Evolutionary conservation across 2,113 vertebrate genomes (phyloP).

Genomic region (Labrus mixtus): DNA sequence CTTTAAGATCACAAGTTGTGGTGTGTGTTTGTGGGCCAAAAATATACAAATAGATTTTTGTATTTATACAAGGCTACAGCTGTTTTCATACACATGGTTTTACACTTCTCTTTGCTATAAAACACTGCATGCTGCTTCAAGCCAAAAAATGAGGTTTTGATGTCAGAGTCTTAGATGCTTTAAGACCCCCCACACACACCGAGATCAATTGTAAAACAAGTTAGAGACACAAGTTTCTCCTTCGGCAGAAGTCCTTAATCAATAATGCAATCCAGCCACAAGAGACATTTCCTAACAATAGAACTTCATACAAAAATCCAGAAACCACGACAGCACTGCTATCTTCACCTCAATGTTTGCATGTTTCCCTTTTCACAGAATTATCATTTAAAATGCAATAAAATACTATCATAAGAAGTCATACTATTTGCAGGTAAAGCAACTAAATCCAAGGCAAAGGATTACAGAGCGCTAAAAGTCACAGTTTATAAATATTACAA

Average conservation of each 20-base stretch:
- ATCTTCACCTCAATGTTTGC: not conserved
- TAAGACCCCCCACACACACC: constrained; percentile 2
- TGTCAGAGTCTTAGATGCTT: not conserved
- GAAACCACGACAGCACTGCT: not conserved
- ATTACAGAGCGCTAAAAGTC: not conserved
- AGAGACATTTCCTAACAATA: not conserved
- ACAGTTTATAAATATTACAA: not conserved
- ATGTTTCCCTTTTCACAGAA: not conserved
- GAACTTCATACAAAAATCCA: not conserved
- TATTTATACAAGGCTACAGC: not conserved
- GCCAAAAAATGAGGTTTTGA: constrained; percentile 10
- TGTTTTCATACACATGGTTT: constrained; percentile 14
- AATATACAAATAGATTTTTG: not conserved
- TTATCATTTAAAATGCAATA: not conserved
- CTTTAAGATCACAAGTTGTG: too few relatives aligned
- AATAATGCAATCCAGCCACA: not conserved
- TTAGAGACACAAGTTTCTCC: not conserved
- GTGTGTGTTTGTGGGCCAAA: not conserved
- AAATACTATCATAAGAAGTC: not conserved
- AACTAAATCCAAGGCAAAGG: not conserved
- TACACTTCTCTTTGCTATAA: not conserved
- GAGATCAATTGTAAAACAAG: not conserved
- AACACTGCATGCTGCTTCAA: not conserved
- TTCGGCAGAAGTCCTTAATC: not conserved
- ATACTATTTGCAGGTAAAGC: not conserved